Base-by-base conservation (phyloP, 2,113 vertebrate species). In the Thunnus maccoyii region DNA sequence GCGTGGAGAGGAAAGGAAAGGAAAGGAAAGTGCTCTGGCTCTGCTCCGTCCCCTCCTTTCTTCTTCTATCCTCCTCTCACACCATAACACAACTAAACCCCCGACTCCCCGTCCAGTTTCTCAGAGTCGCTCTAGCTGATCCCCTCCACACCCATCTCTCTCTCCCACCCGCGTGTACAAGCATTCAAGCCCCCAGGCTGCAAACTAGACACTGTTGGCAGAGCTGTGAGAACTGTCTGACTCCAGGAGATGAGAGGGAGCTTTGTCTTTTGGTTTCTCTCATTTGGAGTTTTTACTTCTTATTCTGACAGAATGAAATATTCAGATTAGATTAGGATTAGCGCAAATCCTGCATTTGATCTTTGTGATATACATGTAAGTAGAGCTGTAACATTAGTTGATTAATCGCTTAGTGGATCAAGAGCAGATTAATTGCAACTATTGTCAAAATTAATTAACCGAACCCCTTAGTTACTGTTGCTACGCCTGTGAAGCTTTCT, bases 121-220 rank as follows among this genome's bases (percentile, higher is more conserved):
- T 73, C 75, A 50, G 80, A 78, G 62, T 52, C 73, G 57, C 79
- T 70, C 30, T 22, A 76, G 68, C 74, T 6, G 5, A 58, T 20
- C 71, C 63, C 54, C 8, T 85, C 83, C 75, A 70, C 83, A 25
- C 70, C 68, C 69, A 46, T 27, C 27, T 22, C 47, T 8, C n/a
- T 65, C 50, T 11, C n/a, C 60, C 78, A 68, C 60, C 72, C 17
- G 51, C 50, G 17, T 57, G 25, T 46, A 76, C 52, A 60, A 55
- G 69, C 30, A 50, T 65, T 73, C n/a, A 18, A 78, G 69, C 65
- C 62, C 61, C 56, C 32, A 3, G 73, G 69, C 15, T 27, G 61
- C 54, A 72, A 57, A 85, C n/a, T 20, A 72, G 62, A 82, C 62
- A 76, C 74, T 76, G 67, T 74, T 72, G 76, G 54, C 51, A 52